Evolutionary conservation across 2,888 invertebrate species (phyloP), one percentile per base, ranked within the genome.

Genomic region (Meteorus colon): DNA sequence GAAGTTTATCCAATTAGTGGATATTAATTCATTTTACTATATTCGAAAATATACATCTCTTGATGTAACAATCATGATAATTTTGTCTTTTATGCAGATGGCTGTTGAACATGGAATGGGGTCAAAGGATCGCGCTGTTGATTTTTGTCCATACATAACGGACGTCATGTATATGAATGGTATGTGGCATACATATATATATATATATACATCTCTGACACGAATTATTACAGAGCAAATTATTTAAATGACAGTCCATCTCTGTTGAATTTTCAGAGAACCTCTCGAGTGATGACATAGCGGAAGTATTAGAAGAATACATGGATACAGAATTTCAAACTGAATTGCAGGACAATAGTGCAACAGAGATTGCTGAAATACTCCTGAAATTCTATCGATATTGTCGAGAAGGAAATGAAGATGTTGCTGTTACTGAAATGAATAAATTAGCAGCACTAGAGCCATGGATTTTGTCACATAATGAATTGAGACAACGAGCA

Each of bases 91-190:
- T 27, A 68, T 27, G 24, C 74, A 86, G 87, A 80, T 89, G 76
- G 85, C 85, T 24, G 84, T 88, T 0, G 89, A 89, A 78, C 83
- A 87, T 81, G 87, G 86, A 4, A 88, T 87, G 86, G 88, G 88
- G 66, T 29, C 84, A 1, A 83, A 80, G 62, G 84, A 85, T 27
- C 81, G 80, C n/a, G 86, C 86, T 3, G 71, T 80, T 29, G 78
- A 83, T 4, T 88, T 89, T 78, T 84, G 84, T 70, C 77, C 82
- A 4, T 87, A 86, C 27, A 80, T 86, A 14, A 83, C 84, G 4
- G 86, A 88, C 74, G 72, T 86, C 16, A 78, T 89, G 41, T 84
- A 75, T 63, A 85, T 86, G 81, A 89, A 89, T 69, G 88, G 88
- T 88, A 76, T 41, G 75, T 78, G 59, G 70, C 60, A 59, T 74